phyloP scores from a whole-genome alignment of 2,888 invertebrate genomes.

The Pandemis cinnamomeana region DNA sequence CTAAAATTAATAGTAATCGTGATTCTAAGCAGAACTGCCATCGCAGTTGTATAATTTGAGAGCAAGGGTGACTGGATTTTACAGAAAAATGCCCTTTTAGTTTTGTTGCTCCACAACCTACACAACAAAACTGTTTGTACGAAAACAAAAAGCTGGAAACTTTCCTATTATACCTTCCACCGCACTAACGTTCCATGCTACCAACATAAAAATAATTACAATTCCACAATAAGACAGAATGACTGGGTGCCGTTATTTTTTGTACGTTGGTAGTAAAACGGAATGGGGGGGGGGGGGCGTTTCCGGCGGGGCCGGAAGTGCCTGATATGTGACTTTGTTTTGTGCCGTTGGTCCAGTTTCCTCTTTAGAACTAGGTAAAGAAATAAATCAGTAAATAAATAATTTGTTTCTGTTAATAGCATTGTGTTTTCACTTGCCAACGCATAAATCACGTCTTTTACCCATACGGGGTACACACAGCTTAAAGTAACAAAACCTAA shows the following conservation, averaged over 20 bases:
- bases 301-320: conserved; percentile 64
- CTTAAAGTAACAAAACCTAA: no score
- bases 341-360: conserved; percentile 57
- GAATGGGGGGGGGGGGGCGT: conserved; percentile 44
- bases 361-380: conserved; percentile 17
- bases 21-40: no score
- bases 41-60: no score
- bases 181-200: neutral
- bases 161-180: conserved; percentile 1
- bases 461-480: no score
- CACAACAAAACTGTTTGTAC: neutral
- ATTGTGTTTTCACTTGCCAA: no score
- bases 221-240: conserved; percentile 27
- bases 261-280: conserved; percentile 41
- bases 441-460: no score
- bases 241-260: conserved; percentile 32
- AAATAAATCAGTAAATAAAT: conserved; percentile 24
- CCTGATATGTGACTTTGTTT: conserved; percentile 71
- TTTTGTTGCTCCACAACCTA: no score
- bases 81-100: no score
- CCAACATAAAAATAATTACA: conserved; percentile 24
- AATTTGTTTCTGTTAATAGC: neutral
- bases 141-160: neutral
- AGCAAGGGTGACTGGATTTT: no score
- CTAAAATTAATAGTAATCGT: no score